Base-by-base conservation (phyloP, 2,888 invertebrate species). In the Incurvaria masculella region DNA sequence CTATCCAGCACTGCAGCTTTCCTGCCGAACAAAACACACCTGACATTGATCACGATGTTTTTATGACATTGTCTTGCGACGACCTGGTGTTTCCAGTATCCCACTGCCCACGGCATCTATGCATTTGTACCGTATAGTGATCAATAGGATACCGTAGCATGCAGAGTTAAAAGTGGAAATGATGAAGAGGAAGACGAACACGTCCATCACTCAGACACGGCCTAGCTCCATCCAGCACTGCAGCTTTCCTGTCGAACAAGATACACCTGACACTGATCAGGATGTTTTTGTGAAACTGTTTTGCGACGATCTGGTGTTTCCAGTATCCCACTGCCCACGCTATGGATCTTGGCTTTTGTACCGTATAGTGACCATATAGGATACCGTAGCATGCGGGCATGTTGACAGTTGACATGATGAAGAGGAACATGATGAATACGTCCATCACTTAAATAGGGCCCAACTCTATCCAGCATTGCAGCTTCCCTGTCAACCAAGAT, bases 291-390 rank as follows among this genome's bases (percentile, higher is more conserved):
- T 65, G 53, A 78, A 78, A 74, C 67, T 73, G 74, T 46, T 72
- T 64, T 0, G 68, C 68, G 2, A 71, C 68, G 33, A n/a, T 11
- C 6, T 8, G 14, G 11, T 33, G 33, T 11, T 33, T 33, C 33
- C 14, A 14, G 11, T n/a, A 3, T 0, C 14, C 69, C 57, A 50
- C 69, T 68, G 4, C 79, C 79, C 4, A 79, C 58, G 2, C 80
- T 27, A 14, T 8, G 14, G 83, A 44, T 86, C 68, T 51, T 83
- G 81, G 56, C 88, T 87, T 64, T 92, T 92, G 52, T 89, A 86
- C 84, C 95, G 91, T 61, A 96, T 95, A 21, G 95, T 94, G 66
- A 88, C 82, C 2, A 96, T 93, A 93, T 57, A 96, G 96, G 55
- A 94, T 86, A 4, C 90, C 87, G 69, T 96, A 96, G 66, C 96